Percentiles rank a stretch among this genome's conserved stretches.
phyloP scores from a whole-genome alignment of 2,797 vertebrate genomes.

The Mus spretus region DNA sequence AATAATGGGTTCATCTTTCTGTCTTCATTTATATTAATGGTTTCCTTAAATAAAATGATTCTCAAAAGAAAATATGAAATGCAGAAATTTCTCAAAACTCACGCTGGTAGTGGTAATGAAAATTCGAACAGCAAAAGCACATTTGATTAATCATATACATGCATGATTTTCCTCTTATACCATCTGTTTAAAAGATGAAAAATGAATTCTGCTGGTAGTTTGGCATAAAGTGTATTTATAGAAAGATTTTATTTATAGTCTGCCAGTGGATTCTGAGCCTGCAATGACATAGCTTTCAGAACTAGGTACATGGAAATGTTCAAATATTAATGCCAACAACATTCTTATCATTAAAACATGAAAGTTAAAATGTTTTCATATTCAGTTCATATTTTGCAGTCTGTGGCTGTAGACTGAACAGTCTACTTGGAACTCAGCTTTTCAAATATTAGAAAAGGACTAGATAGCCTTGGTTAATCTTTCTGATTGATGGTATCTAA shows the following conservation, averaged over 20 bases:
- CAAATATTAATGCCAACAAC: slow-evolving; percentile 85
- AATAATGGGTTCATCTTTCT: neutral
- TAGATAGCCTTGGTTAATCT: slow-evolving; percentile 66
- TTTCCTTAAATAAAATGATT: slow-evolving; percentile 78
- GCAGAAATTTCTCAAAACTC: slow-evolving; percentile 78
- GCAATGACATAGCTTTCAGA: slow-evolving; percentile 81
- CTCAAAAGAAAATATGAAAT: slow-evolving; percentile 80
- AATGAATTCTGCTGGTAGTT: slow-evolving; percentile 84
- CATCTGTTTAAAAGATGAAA: slow-evolving; percentile 86
- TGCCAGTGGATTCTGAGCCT: slow-evolving; percentile 79
- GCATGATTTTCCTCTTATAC: slow-evolving; percentile 82
- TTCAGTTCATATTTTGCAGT: slow-evolving; percentile 80
- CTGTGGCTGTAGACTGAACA: slow-evolving; percentile 79
- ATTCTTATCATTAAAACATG: slow-evolving; percentile 85
- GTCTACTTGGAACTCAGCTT: slow-evolving; percentile 75
- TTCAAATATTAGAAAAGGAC: slow-evolving; percentile 73
- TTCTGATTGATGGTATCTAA: slow-evolving; percentile 65
- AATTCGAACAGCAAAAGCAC: slow-evolving; percentile 82
- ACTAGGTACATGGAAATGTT: slow-evolving; percentile 80
- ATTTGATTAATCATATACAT: slow-evolving; percentile 85
- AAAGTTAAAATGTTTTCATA: slow-evolving; percentile 84
- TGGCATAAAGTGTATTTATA: slow-evolving; percentile 85
- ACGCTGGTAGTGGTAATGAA: slow-evolving; percentile 82
- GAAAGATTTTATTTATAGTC: slow-evolving; percentile 85
- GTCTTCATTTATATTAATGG: slow-evolving; percentile 67